Conservation (phyloP, 2,888 invertebrate genomes). For the Antheraea yamamai region DNA sequence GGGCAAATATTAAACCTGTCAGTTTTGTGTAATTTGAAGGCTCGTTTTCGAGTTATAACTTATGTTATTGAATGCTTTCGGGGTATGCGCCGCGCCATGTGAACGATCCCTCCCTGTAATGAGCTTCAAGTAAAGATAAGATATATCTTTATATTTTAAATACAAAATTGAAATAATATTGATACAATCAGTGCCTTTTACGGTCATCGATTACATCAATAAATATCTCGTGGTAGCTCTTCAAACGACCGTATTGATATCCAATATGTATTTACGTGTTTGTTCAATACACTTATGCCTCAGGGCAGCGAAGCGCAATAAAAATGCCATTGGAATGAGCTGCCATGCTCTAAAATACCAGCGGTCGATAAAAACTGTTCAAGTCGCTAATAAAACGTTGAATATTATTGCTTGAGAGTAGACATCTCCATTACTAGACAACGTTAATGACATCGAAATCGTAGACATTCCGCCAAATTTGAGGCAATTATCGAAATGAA, state of each 20-base stretch:
- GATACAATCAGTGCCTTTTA: constrained; percentile 58
- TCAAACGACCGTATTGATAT: constrained; percentile 45
- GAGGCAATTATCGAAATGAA: constrained; percentile 61
- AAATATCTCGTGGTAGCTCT: constrained; percentile 48
- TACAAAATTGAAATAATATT: constrained; percentile 61
- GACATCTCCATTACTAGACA: constrained; percentile 61
- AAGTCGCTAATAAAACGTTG: constrained; percentile 49
- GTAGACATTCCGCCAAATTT: constrained; percentile 61
- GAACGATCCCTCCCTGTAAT: constrained; percentile 51
- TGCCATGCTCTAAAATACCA: constrained; percentile 53
- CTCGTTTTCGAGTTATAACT: constrained; percentile 74
- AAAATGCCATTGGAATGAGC: constrained; percentile 51
- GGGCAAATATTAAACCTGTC: constrained; percentile 81
- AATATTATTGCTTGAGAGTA: constrained; percentile 45
- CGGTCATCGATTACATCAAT: constrained; percentile 47
- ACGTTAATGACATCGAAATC: constrained; percentile 52
- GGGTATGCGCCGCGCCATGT: constrained; percentile 55
- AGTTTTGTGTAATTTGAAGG: constrained; percentile 78
- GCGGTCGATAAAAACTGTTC: constrained; percentile 46
- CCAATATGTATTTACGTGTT: constrained; percentile 41
- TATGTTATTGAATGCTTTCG: constrained; percentile 77
- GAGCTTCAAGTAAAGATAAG: constrained; percentile 51
- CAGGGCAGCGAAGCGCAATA: constrained; percentile 40
- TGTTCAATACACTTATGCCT: constrained; percentile 41
- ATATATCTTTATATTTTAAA: constrained; percentile 37